Evolutionary conservation across 2,797 vertebrate species (phyloP).

Genomic region (Valencia hispanica): DNA sequence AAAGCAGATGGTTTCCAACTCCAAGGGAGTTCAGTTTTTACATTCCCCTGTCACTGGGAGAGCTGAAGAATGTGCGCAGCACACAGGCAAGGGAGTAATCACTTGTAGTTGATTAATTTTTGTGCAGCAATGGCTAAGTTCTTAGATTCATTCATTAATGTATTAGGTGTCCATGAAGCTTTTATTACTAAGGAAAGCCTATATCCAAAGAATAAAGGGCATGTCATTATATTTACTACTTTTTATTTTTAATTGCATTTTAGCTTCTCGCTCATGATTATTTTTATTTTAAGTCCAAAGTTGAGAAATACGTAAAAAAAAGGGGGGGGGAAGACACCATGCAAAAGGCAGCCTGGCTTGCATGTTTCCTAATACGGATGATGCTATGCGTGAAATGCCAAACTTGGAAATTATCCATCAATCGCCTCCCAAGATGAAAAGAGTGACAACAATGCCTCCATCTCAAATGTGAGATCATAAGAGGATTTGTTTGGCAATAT

Average conservation of each 20-base stretch:
- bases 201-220: not conserved
- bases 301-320: no score
- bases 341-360: not conserved
- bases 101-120: conserved; percentile 3
- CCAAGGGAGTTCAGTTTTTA: conserved; percentile 71
- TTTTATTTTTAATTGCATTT: not conserved
- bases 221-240: not conserved
- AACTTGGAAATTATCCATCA: not conserved
- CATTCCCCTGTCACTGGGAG: conserved; percentile 70
- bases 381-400: not conserved
- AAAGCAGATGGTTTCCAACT: conserved; percentile 70
- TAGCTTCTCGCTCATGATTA: not conserved
- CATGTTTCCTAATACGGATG: not conserved
- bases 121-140: not conserved
- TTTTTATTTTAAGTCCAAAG: no score
- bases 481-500: not conserved
- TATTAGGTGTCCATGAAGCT: not conserved
- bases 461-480: not conserved
- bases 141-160: not conserved
- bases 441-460: not conserved
- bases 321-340: not conserved
- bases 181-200: not conserved
- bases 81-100: not conserved
- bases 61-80: conserved; percentile 50
- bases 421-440: not conserved